A percentile compares a stretch with the other conserved stretches of the same genome.
Conservation (phyloP, 2,113 vertebrate species). For the Ochotona princeps region DNA sequence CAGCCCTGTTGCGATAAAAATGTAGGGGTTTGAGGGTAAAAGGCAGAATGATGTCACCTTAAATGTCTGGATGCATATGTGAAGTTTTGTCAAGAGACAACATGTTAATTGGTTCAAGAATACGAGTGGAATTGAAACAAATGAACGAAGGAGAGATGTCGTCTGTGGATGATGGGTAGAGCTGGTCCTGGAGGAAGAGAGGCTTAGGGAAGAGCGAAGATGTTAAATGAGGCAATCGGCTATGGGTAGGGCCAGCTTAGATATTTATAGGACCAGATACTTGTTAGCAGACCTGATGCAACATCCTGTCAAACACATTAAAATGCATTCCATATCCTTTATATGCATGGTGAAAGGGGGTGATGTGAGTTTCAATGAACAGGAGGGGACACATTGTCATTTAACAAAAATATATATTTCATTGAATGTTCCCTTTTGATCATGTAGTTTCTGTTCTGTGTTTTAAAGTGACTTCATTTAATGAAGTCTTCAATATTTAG, state of each 20-base stretch:
- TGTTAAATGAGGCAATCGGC: neutral
- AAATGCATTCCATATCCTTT: neutral
- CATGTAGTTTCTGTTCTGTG: neutral
- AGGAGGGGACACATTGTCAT: neutral
- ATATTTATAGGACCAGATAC: neutral
- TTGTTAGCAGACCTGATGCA: neutral
- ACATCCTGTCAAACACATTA: neutral
- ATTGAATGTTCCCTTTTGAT: constrained; percentile 29
- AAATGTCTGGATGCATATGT: neutral
- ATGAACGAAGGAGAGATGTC: neutral
- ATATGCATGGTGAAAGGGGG: neutral
- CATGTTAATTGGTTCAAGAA: constrained; percentile 9
- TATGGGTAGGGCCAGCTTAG: neutral
- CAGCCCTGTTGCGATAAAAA: neutral
- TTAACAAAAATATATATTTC: neutral
- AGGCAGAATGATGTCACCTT: neutral
- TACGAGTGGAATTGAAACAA: neutral
- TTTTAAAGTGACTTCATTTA: constrained; percentile 41
- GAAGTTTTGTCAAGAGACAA: constrained; percentile 26
- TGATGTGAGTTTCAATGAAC: neutral
- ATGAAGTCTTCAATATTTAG: neutral
- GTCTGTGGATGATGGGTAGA: neutral
- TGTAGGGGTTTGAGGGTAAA: neutral
- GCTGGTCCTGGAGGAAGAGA: neutral
- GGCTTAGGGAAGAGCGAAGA: neutral